A percentile compares a stretch with the other conserved stretches of the same genome.
Conservation (phyloP, 1,140 invertebrate species). For the Solenopsis fugax region DNA sequence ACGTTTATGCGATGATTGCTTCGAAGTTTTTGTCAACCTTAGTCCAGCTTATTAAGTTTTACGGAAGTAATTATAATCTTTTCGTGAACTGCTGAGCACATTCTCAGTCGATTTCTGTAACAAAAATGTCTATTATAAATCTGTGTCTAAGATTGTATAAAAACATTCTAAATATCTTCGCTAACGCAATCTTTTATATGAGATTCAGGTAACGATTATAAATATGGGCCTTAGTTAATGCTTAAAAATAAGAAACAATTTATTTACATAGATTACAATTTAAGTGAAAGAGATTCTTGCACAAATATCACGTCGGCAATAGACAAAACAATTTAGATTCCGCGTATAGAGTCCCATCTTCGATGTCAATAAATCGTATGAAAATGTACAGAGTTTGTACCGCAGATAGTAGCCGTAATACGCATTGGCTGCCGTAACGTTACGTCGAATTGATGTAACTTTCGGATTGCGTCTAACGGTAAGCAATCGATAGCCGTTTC, state of each 20-base stretch:
- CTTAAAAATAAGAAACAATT: not conserved
- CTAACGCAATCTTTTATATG: not conserved
- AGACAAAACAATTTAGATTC: not conserved
- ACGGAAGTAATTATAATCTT: not conserved
- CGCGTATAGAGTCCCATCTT: not conserved
- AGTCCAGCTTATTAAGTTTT: not conserved
- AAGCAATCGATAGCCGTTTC: not conserved
- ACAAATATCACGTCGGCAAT: constrained; percentile 44
- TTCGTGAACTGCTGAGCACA: not conserved
- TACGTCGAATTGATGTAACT: constrained; percentile 34
- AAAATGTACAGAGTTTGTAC: not conserved
- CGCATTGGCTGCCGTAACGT: not conserved
- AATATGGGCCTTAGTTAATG: not conserved
- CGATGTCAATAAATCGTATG: not conserved
- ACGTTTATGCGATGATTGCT: not conserved
- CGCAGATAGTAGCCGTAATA: constrained; percentile 1
- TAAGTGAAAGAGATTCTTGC: not conserved
- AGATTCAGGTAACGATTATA: not conserved
- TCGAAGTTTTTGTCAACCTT: not conserved
- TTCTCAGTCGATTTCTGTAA: not conserved
- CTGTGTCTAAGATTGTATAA: not conserved
- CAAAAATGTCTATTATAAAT: not conserved
- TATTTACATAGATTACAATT: not conserved
- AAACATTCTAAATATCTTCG: not conserved
- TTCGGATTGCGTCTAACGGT: constrained; percentile 37